A percentile compares a stretch with the other conserved stretches of the same genome.
phyloP scores from a whole-genome alignment of 2,113 vertebrate genomes.

The Leptodactylus fuscus region DNA sequence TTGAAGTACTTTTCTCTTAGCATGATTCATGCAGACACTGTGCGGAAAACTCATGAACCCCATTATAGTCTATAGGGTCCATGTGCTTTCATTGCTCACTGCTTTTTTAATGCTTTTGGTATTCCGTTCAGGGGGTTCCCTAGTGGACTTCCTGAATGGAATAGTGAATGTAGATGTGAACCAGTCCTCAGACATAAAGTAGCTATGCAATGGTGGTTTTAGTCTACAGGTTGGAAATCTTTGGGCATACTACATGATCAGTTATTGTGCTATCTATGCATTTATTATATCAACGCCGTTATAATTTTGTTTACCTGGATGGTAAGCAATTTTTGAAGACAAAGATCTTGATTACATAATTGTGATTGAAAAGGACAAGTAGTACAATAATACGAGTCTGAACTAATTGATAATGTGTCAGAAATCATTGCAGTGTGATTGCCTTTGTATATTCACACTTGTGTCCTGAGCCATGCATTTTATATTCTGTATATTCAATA shows the following conservation, averaged over 20 bases:
- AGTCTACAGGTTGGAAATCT: no score
- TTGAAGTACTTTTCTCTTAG: no score
- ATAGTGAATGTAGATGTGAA: no score
- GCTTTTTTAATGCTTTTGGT: no score
- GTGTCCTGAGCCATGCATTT: conserved; percentile 1
- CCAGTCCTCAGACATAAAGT: neutral
- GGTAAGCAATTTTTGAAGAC: neutral
- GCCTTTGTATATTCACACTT: conserved; percentile 32
- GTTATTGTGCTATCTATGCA: neutral
- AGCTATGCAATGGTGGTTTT: neutral
- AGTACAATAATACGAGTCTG: neutral
- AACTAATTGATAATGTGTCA: conserved; percentile 38
- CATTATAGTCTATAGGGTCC: no score
- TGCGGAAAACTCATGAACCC: no score
- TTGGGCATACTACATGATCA: neutral
- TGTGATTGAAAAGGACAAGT: conserved; percentile 13
- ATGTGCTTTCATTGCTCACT: no score
- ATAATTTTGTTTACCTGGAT: conserved; percentile 5
- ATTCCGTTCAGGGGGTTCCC: no score
- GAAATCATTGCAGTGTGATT: conserved; percentile 35
- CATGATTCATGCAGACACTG: no score
- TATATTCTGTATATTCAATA: conserved; percentile 43
- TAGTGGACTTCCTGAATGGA: no score
- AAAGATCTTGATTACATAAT: conserved; percentile 6
- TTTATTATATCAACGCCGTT: neutral